Evolutionary conservation across 2,888 invertebrate genomes (phyloP).

Genomic region (Drosophila leonis): DNA sequence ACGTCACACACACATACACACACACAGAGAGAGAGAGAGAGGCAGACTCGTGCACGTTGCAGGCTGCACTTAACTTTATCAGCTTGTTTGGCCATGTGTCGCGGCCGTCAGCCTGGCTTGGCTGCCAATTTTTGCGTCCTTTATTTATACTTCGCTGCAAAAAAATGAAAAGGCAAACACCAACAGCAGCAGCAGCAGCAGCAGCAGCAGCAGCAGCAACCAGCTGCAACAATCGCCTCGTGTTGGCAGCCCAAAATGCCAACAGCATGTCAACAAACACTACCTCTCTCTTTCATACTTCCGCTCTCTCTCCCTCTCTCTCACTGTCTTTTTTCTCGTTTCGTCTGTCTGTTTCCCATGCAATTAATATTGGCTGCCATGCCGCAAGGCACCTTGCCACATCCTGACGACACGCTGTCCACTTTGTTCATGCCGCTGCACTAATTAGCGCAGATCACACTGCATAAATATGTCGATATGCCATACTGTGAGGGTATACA

Average conservation of each 20-base stretch:
- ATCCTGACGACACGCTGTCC: constrained; percentile 21
- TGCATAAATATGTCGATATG: constrained; percentile 36
- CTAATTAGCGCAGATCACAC: constrained; percentile 62
- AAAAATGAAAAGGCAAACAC: constrained; percentile 29
- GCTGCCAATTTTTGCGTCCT: constrained; percentile 32
- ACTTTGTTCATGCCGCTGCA: constrained; percentile 28
- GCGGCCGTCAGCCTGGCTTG: constrained; percentile 40
- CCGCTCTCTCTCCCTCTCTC: background rate
- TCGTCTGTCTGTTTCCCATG: constrained; percentile 12
- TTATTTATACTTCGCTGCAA: constrained; percentile 49
- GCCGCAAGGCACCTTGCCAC: constrained; percentile 24
- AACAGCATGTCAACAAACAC: constrained; percentile 58
- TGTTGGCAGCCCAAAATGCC: constrained; percentile 34
- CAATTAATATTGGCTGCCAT: constrained; percentile 64
- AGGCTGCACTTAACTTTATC: constrained; percentile 75
- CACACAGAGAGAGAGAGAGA: constrained; percentile 5
- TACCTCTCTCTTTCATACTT: background rate
- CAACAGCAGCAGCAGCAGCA: constrained; percentile 18
- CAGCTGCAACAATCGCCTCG: constrained; percentile 20
- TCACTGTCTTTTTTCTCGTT: background rate
- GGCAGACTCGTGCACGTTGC: constrained; percentile 24
- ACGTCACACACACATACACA: constrained; percentile 43
- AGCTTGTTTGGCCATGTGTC: constrained; percentile 70
- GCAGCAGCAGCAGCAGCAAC: constrained; percentile 9
- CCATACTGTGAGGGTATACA: constrained; percentile 4